Percentiles rank a stretch among this genome's conserved stretches.
These are phyloP conservation scores for Xenopus tropicalis DNA, from an alignment of 2,113 vertebrate genomes.

Conservation along the genomic window UCB_Xtro_10.0 CM004449.2:100668001-100668500, in stretches of 20 bases:
- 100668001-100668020: conserved; percentile 6
- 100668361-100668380: no score
- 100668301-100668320: no score
- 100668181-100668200: conserved; percentile 14
- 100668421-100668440: no score
- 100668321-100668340: no score
- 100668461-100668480: no score
- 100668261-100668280: no score
- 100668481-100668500: no score
- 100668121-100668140: conserved; percentile 7
- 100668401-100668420: no score
- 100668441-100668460: no score
- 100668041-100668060: conserved; percentile 36
- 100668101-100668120: conserved; percentile 36
- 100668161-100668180: conserved; percentile 38
- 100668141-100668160: conserved; percentile 7
- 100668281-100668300: no score
- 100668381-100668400: no score
- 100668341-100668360: no score
- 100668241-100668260: not conserved
- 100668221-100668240: conserved; percentile 21
- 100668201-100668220: conserved; percentile 37
- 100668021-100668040: conserved; percentile 14
- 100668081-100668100: conserved; percentile 41
- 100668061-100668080: conserved; percentile 36